Percentiles rank a stretch among this genome's conserved stretches.
Conservation (phyloP, 1,140 invertebrate species). For the Doryteuthis pealeii region DNA sequence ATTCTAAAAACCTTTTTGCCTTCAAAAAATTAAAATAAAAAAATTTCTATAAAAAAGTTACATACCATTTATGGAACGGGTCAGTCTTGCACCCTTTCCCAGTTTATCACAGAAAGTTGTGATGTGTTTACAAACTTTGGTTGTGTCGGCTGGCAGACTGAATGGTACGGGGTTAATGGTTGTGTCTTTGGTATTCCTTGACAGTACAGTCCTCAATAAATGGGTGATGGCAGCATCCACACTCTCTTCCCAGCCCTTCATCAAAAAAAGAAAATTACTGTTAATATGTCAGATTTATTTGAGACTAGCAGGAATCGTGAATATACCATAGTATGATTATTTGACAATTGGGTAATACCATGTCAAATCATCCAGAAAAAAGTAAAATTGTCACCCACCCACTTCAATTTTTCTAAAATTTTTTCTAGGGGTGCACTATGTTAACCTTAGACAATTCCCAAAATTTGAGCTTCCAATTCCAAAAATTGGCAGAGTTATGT, state of each 20-base stretch:
- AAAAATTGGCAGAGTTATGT: too few species aligned
- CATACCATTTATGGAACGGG: constrained; percentile 7
- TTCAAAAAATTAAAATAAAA: too few species aligned
- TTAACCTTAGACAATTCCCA: too few species aligned
- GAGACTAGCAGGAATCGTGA: too few species aligned
- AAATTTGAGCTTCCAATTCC: too few species aligned
- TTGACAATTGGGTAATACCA: too few species aligned
- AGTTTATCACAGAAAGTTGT: constrained; percentile 63
- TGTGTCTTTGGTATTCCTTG: constrained; percentile 53
- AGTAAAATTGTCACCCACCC: too few species aligned
- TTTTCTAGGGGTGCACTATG: too few species aligned
- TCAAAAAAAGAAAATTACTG: neutral
- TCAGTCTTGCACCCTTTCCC: constrained; percentile 54
- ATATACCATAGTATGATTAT: too few species aligned
- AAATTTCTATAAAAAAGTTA: neutral
- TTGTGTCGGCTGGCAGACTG: constrained; percentile 62
- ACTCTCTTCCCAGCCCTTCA: constrained; percentile 67
- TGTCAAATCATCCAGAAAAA: too few species aligned
- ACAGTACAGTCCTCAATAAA: constrained; percentile 63
- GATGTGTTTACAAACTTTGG: constrained; percentile 68
- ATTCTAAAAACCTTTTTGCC: too few species aligned
- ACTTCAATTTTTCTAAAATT: too few species aligned
- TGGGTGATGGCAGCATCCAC: constrained; percentile 64
- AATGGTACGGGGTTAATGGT: constrained; percentile 60
- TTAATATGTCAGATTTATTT: neutral